Conservation (phyloP, 2,888 invertebrate species). For the Ceriagrion tenellum region DNA sequence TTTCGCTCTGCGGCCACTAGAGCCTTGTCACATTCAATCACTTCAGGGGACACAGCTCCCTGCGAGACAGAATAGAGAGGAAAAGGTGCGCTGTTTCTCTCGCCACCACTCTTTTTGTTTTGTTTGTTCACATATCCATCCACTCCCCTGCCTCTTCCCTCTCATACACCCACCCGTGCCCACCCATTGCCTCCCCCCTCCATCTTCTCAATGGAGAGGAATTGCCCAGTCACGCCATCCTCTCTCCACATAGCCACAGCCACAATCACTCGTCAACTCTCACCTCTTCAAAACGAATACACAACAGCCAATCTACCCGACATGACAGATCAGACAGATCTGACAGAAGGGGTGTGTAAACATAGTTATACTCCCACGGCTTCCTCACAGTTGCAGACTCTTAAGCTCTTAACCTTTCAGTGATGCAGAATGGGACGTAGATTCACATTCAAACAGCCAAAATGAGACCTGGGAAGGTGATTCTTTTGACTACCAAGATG, state of each 20-base stretch:
- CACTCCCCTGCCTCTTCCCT: not conserved
- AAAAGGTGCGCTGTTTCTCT: slow-evolving; percentile 62
- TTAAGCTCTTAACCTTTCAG: not conserved
- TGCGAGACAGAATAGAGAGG: slow-evolving; percentile 38
- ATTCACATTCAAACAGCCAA: not conserved
- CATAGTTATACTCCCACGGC: not conserved
- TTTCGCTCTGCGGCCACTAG: slow-evolving; percentile 68
- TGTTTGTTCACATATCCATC: no score
- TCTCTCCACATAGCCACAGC: not conserved
- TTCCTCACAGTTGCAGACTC: not conserved
- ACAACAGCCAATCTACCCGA: not conserved
- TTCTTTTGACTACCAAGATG: no score
- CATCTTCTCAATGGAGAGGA: no score
- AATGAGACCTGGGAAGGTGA: not conserved
- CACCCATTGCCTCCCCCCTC: not conserved
- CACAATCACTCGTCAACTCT: not conserved
- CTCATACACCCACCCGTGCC: not conserved
- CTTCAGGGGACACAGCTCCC: slow-evolving; percentile 64
- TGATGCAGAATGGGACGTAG: not conserved
- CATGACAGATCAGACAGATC: not conserved
- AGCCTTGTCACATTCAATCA: slow-evolving; percentile 50
- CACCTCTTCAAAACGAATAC: not conserved
- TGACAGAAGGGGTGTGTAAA: not conserved
- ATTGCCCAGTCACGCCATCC: not conserved
- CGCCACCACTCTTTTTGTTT: not conserved